phyloP scores from a whole-genome alignment of 2,888 invertebrate genomes.

The Oeneis ivallda region DNA sequence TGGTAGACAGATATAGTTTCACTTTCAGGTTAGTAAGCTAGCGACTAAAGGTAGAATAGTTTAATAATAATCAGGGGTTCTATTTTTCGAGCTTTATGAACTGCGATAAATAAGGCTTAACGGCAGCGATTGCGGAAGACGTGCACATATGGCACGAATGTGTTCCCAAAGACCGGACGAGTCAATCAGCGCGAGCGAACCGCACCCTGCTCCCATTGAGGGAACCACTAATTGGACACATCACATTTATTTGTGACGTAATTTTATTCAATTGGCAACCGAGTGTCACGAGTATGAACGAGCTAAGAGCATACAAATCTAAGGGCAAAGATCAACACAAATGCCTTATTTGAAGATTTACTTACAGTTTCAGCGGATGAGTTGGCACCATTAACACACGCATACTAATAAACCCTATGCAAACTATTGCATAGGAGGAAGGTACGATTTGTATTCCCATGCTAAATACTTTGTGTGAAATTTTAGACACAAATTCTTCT shows the following conservation, averaged over 20 bases:
- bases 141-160: constrained; percentile 50
- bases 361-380: constrained; percentile 42
- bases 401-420: constrained; percentile 56
- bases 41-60: too few species aligned
- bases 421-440: constrained; percentile 35
- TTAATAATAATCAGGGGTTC: too few species aligned
- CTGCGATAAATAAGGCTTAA: constrained; percentile 10
- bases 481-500: constrained; percentile 1
- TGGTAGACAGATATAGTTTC: too few species aligned
- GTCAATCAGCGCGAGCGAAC: constrained; percentile 68
- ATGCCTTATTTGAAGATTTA: constrained; percentile 42
- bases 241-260: constrained; percentile 45
- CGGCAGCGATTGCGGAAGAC: constrained; percentile 66
- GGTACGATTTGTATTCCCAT: constrained; percentile 28
- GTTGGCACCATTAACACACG: constrained; percentile 51
- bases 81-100: neutral
- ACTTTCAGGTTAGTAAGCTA: too few species aligned
- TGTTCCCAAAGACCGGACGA: constrained; percentile 70
- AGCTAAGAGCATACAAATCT: constrained; percentile 20
- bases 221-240: constrained; percentile 59
- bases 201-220: constrained; percentile 64
- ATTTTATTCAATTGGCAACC: constrained; percentile 40
- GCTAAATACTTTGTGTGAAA: constrained; percentile 25
- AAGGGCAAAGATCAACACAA: constrained; percentile 18
- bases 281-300: constrained; percentile 20